phyloP scores from a whole-genome alignment of 1,140 invertebrate species.

The Ceratina australensis region DNA sequence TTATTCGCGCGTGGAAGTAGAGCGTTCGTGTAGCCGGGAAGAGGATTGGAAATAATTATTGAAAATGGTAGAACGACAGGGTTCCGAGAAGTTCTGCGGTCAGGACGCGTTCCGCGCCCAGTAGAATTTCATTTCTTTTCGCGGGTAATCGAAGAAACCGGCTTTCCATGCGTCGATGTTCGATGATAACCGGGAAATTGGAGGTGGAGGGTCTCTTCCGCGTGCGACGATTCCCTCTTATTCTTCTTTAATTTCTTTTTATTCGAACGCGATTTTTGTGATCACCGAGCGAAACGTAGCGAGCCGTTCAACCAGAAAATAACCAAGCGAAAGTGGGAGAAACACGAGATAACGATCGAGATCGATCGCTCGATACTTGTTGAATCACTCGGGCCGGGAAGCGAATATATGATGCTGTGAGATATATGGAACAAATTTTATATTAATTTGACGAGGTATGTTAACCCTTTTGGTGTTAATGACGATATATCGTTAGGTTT shows the following conservation, averaged over 20 bases:
- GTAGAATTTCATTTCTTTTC: constrained; percentile 10
- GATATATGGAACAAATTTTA: too few relatives aligned
- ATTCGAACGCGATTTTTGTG: neutral
- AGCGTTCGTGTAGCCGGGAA: neutral
- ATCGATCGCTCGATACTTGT: neutral
- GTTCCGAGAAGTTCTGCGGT: constrained; percentile 42
- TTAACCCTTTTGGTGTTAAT: too few relatives aligned
- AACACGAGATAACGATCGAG: constrained; percentile 14
- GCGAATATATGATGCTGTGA: too few relatives aligned
- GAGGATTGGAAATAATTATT: constrained; percentile 37
- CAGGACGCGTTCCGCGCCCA: neutral
- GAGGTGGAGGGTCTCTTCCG: constrained; percentile 28
- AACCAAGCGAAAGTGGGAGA: constrained; percentile 14
- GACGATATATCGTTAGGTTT: too few relatives aligned
- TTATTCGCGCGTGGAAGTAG: constrained; percentile 1
- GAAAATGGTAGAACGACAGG: constrained; percentile 34
- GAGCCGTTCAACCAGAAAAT: constrained; percentile 38
- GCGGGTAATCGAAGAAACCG: constrained; percentile 32
- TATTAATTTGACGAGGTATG: too few relatives aligned
- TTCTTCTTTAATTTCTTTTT: neutral
- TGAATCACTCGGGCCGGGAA: neutral
- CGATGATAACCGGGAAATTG: constrained; percentile 22
- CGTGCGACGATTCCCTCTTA: neutral
- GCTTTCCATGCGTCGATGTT: constrained; percentile 25
- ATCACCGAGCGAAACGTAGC: constrained; percentile 25